Percentiles rank a stretch among this genome's conserved stretches.
These are phyloP conservation scores for Dicrostonyx torquatus DNA, from an alignment of 2,797 vertebrate genomes.

Conservation along the genomic window DNA sequence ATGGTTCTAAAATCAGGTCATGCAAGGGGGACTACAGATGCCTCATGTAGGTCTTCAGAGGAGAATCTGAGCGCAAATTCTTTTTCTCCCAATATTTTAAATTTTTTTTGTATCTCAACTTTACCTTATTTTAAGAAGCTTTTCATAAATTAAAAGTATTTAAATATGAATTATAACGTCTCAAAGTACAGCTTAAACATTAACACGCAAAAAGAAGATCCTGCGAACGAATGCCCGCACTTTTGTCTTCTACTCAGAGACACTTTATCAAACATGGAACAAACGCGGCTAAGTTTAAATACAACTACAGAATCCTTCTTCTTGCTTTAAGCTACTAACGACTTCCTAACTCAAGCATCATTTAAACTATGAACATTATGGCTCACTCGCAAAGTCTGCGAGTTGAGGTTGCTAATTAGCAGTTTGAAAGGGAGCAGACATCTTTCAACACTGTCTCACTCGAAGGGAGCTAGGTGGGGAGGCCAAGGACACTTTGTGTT, in stretches of 20 bases:
- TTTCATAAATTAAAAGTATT: slow-evolving; percentile 52
- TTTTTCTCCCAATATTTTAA: slow-evolving; percentile 59
- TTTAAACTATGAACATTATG: slow-evolving; percentile 9
- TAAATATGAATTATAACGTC: slow-evolving; percentile 31
- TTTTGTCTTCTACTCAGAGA: slow-evolving; percentile 18
- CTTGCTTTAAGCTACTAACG: background rate
- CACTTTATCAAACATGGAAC: background rate
- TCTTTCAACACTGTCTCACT: slow-evolving; percentile 26
- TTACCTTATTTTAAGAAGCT: background rate
- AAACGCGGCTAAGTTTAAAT: slow-evolving; percentile 47
- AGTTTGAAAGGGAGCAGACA: slow-evolving; percentile 1
- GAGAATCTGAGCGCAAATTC: background rate
- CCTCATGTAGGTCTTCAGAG: slow-evolving; percentile 50
- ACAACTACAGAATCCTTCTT: background rate
- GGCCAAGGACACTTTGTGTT: slow-evolving; percentile 63
- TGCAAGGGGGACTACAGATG: slow-evolving; percentile 48
- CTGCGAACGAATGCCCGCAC: slow-evolving; percentile 31
- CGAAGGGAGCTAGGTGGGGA: slow-evolving; percentile 67
- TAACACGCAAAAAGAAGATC: slow-evolving; percentile 68
- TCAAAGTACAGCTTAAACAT: slow-evolving; percentile 67
- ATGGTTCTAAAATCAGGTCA: slow-evolving; percentile 18
- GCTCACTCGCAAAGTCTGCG: slow-evolving; percentile 31
- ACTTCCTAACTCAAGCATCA: slow-evolving; percentile 11
- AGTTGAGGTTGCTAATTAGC: slow-evolving; percentile 21
- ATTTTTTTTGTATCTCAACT: slow-evolving; percentile 24